Evolutionary conservation across 2,113 vertebrate genomes (phyloP).

Genomic region (Cottus gobio): DNA sequence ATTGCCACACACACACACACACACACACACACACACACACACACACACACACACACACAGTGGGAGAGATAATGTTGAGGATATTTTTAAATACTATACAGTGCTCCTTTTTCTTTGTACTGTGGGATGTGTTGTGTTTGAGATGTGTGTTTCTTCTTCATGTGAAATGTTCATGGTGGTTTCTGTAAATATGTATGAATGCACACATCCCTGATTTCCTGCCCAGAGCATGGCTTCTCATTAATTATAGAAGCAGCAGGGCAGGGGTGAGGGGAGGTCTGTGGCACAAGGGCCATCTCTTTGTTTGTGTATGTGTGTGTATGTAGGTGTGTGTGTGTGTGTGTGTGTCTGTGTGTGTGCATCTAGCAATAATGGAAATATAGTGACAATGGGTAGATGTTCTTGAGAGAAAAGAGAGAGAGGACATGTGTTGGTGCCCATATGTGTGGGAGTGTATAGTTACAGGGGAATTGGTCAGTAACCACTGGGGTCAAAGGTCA

Average conservation of each 20-base stretch:
- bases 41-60: background rate
- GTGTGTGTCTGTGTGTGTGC: constrained; percentile 28
- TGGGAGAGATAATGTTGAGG: background rate
- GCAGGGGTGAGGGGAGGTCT: constrained; percentile 67
- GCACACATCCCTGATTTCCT: constrained; percentile 69
- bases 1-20: background rate
- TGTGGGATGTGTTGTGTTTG: background rate
- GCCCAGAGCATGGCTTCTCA: constrained; percentile 50
- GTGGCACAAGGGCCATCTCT: constrained; percentile 65
- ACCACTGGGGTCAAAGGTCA: constrained; percentile 64
- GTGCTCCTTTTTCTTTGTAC: background rate
- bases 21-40: background rate
- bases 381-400: background rate
- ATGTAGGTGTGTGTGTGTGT: constrained; percentile 6
- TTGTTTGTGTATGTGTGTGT: constrained; percentile 37
- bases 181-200: constrained; percentile 81
- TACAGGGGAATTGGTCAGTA: constrained; percentile 38
- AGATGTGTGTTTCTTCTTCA: constrained; percentile 36
- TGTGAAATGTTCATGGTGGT: constrained; percentile 64
- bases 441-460: constrained; percentile 54
- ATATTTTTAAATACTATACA: background rate
- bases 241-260: constrained; percentile 76
- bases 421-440: constrained; percentile 23
- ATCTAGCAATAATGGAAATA: background rate
- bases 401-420: background rate